phyloP scores from a whole-genome alignment of 2,113 vertebrate genomes.

The Mohoua ochrocephala region DNA sequence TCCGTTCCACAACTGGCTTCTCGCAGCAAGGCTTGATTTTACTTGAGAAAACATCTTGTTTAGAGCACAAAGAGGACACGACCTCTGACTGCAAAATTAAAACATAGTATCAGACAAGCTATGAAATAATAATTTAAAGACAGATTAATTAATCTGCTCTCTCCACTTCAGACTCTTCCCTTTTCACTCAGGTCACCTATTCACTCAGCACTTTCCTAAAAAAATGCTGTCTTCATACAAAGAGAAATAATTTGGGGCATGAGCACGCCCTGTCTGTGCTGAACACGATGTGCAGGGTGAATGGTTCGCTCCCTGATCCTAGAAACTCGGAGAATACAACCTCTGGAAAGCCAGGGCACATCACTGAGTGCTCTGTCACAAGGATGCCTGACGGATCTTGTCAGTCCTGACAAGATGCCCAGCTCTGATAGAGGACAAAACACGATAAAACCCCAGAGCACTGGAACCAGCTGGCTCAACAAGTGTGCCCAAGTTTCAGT shows the following conservation, averaged over 20 bases:
- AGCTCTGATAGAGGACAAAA: not conserved
- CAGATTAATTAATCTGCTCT: not conserved
- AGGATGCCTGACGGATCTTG: no score
- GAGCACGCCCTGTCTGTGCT: accelerated
- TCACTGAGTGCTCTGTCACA: not conserved
- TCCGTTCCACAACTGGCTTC: slow-evolving; percentile 4
- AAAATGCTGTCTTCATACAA: not conserved
- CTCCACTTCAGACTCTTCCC: not conserved
- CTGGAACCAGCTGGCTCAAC: not conserved
- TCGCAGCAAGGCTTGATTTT: slow-evolving; percentile 66
- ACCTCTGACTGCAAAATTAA: slow-evolving; percentile 42
- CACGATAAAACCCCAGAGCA: not conserved
- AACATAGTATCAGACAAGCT: not conserved
- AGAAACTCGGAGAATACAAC: not conserved
- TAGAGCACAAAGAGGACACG: slow-evolving; percentile 4
- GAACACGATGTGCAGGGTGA: accelerated
- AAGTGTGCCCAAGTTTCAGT: not conserved
- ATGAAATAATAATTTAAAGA: not conserved
- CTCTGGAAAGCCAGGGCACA: not conserved
- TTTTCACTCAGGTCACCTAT: not conserved
- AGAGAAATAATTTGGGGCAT: not conserved
- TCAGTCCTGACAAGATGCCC: not conserved
- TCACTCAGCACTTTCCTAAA: not conserved
- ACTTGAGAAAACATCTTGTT: slow-evolving; percentile 47
- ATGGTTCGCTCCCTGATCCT: not conserved